Evolutionary conservation across 2,113 vertebrate genomes (phyloP), one percentile per base, ranked within the genome.

Genomic region (Galeopterus variegatus): DNA sequence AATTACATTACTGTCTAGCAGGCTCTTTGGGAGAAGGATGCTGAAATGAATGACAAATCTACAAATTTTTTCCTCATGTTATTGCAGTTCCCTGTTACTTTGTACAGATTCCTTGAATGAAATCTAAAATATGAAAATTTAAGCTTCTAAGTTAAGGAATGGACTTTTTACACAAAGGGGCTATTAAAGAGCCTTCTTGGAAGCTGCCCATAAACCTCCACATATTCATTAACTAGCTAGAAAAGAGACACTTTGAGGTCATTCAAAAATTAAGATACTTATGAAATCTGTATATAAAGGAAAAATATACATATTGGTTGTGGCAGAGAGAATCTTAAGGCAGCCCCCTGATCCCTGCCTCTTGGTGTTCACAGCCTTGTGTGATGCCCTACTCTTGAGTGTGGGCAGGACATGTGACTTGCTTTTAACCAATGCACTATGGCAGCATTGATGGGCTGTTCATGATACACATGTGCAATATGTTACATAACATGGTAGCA

Each of bases 181-280:
- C 48, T 24, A 76, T 41, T 92, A 58, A 70, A 56, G n/a, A 94
- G 41, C 23, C 8, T 5, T n/a, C 13, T 96, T 69, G 15, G 21
- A 23, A 64, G 33, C 3, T 19, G 24, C 14, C 7, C 12, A 64
- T 45, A 52, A 48, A 54, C 67, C n/a, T 70, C 21, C 77, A 11
- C 21, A 8, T 86, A 75, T 45, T 64, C 17, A 28, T 70, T 70
- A 72, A 64, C 33, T 67, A 73, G 60, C 33, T 72, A 41, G 13
- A 72, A 83, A 91, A 92, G 15, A 83, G 4, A 62, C 11, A 31
- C 8, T 56, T 64, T 58, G 28, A 88, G 0, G 3, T 88, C 60
- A 81, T 24, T 65, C 21, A 84, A 93, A 92, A 69, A 19, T 93
- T 70, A 73, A 91, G 62, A 48, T 84, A 79, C 60, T 93, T 88